phyloP scores from a whole-genome alignment of 2,888 invertebrate genomes.

The Microdon myrmicae region DNA sequence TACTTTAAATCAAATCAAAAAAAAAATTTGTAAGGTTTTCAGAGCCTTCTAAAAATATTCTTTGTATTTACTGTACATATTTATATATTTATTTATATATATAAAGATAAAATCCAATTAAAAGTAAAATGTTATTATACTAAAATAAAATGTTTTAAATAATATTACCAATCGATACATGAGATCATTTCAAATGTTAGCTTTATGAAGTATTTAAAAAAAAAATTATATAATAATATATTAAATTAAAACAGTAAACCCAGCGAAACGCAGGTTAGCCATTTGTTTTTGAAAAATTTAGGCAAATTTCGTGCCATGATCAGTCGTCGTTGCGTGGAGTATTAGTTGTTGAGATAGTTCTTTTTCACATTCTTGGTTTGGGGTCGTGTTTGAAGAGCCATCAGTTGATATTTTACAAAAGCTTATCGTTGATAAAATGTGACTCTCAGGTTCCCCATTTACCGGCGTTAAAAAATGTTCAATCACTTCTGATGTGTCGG shows the following conservation, averaged over 20 bases:
- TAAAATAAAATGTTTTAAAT: slow-evolving; percentile 38
- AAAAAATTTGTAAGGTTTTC: slow-evolving; percentile 8
- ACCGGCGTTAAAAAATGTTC: background rate
- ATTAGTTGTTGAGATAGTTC: slow-evolving; percentile 23
- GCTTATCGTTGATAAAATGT: background rate
- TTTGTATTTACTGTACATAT: slow-evolving; percentile 33
- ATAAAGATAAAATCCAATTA: slow-evolving; percentile 22
- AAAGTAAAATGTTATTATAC: slow-evolving; percentile 29
- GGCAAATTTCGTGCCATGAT: slow-evolving; percentile 15
- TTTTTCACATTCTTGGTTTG: slow-evolving; percentile 8
- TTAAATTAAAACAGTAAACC: slow-evolving; percentile 24
- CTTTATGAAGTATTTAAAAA: slow-evolving; percentile 9
- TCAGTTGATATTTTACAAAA: background rate
- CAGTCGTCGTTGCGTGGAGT: slow-evolving; percentile 30
- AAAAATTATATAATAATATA: slow-evolving; percentile 14
- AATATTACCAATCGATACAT: slow-evolving; percentile 34
- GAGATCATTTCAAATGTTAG: slow-evolving; percentile 38
- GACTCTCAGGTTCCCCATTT: background rate
- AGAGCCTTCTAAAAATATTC: slow-evolving; percentile 16
- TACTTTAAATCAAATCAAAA: no score
- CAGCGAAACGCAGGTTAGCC: slow-evolving; percentile 9
- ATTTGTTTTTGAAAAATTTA: slow-evolving; percentile 12
- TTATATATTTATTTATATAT: slow-evolving; percentile 28
- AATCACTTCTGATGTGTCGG: slow-evolving; percentile 9
- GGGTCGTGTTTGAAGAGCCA: slow-evolving; percentile 1